Evolutionary conservation across 23 tunicate species (phyloP), one percentile per base, ranked within the genome.

Genomic region (Trididemnum nubilum): DNA sequence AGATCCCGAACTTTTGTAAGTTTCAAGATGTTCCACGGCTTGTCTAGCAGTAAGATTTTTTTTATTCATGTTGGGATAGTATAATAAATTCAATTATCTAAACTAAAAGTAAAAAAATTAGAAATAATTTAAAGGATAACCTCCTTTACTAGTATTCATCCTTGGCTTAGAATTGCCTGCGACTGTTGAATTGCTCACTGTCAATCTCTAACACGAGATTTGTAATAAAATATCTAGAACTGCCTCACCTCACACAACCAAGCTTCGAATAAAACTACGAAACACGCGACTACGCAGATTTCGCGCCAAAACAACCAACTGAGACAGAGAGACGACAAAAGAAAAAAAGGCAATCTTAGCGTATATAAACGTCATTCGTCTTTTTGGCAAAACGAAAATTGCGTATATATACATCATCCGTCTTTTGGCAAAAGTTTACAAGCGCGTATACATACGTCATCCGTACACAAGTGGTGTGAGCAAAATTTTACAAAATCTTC

Each of bases 111-210:
- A 67, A 67, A 67, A 67, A 67, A 67, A 33, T 67, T 67, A 67
- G 74, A 67, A 67, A 67, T 67, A 67, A 67, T 67, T 67, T 67
- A 31, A 44, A 38, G 74, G 37, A 67, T 67, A 67, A 67, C 38
- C 37, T 31, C 74, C 19, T 67, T 67, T 67, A 67, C 74, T 67
- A 67, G 38, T 33, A 67, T 67, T 67, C 74, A 67, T 67, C 74
- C 74, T 67, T 67, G 74, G 74, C 74, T 67, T 67, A 67, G 74
- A 67, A 67, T 67, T 67, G 74, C 74, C 74, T 67, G 38, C 74
- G 74, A 67, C 25, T 67, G 74, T 67, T 67, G 74, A 67, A 67
- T 67, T 67, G 74, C 74, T 67, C 74, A 67, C 74, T 67, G 74
- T 67, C 74, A 67, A 67, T 67, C 74, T 67, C 74, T 67, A 32